These are phyloP conservation scores for Lasioglossum oenotherae DNA, from an alignment of 2,888 invertebrate species.

Conservation along the genomic window DNA sequence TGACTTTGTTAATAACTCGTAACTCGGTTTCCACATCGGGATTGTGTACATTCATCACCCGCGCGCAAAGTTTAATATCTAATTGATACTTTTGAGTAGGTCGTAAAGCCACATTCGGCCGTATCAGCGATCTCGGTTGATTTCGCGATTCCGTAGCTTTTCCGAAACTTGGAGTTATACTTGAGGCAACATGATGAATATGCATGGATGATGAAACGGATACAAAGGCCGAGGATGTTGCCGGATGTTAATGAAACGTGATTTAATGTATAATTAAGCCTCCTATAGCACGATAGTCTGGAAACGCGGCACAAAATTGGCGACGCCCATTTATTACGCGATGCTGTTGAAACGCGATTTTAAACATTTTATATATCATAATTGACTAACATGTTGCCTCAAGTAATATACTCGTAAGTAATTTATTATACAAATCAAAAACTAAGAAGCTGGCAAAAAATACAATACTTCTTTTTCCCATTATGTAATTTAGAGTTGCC, in stretches of 20 bases:
- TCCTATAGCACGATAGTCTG: too few species aligned
- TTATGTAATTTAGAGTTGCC: background rate
- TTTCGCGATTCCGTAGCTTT: slow-evolving; percentile 2
- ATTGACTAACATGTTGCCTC: too few species aligned
- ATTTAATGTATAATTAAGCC: slow-evolving; percentile 78
- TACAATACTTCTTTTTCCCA: background rate
- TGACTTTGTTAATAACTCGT: slow-evolving; percentile 69
- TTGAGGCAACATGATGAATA: slow-evolving; percentile 80
- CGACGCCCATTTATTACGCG: too few species aligned
- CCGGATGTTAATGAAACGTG: slow-evolving; percentile 80
- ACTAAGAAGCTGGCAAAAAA: background rate
- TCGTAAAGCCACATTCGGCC: background rate
- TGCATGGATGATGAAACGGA: slow-evolving; percentile 76
- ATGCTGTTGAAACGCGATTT: too few species aligned
- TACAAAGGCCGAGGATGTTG: slow-evolving; percentile 72
- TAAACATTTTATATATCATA: too few species aligned
- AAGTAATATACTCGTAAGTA: too few species aligned
- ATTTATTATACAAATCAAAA: too few species aligned
- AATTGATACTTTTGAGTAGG: slow-evolving; percentile 48
- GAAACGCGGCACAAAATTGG: too few species aligned
- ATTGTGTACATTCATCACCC: slow-evolving; percentile 46
- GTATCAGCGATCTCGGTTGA: slow-evolving; percentile 3
- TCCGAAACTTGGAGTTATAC: slow-evolving; percentile 72
- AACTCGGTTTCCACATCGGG: slow-evolving; percentile 55
- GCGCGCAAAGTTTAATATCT: slow-evolving; percentile 41